Percentiles rank a stretch among this genome's conserved stretches.
These are phyloP conservation scores for Gastrophryne carolinensis DNA, from an alignment of 2,797 vertebrate species.

Conservation along the genomic window DNA sequence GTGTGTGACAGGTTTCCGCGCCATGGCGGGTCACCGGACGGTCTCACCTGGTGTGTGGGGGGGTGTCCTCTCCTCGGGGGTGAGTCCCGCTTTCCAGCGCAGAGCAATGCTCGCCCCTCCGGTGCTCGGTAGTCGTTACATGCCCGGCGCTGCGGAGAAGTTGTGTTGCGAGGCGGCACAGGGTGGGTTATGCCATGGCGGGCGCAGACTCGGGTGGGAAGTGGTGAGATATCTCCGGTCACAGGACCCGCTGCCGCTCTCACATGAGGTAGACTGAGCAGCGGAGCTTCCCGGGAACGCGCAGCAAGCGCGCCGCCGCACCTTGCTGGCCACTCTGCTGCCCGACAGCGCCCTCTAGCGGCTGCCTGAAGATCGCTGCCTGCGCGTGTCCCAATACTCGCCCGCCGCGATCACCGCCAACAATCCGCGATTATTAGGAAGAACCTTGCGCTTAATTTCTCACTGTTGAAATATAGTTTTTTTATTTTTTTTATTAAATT, in stretches of 20 bases:
- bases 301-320: background rate
- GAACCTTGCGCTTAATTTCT: too few species aligned
- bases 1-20: too few species aligned
- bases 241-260: conserved; percentile 8
- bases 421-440: too few species aligned
- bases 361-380: too few species aligned
- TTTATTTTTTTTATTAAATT: too few species aligned
- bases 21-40: too few species aligned
- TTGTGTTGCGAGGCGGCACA: conserved; percentile 4
- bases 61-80: background rate
- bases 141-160: background rate
- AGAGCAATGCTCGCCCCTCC: background rate
- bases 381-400: too few species aligned
- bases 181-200: background rate
- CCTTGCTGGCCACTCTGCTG: background rate
- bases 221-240: too few species aligned
- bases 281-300: background rate
- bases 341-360: conserved; percentile 33
- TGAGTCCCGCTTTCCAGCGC: background rate
- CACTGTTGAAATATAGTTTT: too few species aligned
- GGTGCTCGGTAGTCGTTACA: background rate
- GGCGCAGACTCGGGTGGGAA: background rate
- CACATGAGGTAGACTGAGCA: conserved; percentile 5
- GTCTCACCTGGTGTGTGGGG: too few species aligned
- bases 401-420: too few species aligned